Evolutionary conservation across 2,797 vertebrate genomes (phyloP).

Genomic region (Lycodopsis pacificus): DNA sequence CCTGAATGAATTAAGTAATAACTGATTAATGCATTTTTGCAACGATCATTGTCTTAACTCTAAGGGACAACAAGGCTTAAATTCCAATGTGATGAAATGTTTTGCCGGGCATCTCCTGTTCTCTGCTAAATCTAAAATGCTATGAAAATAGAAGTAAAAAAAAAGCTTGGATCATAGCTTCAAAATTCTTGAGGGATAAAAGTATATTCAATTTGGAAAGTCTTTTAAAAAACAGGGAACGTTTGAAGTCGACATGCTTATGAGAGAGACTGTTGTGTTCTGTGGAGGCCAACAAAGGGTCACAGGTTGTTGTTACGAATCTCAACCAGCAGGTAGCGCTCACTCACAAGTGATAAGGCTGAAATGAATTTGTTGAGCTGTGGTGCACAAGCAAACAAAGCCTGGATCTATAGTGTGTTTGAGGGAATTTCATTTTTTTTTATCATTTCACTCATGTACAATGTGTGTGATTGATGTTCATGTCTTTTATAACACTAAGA

Average conservation of each 20-base stretch:
- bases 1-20: background rate
- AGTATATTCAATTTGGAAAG: constrained; percentile 18
- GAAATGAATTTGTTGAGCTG: constrained; percentile 17
- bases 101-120: background rate
- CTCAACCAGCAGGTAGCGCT: constrained; percentile 62
- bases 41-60: background rate
- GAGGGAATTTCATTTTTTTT: too few species aligned
- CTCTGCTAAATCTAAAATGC: constrained; percentile 6
- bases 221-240: background rate
- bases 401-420: background rate
- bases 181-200: background rate
- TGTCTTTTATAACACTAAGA: constrained; percentile 25
- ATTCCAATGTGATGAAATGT: background rate
- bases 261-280: background rate
- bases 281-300: constrained; percentile 32
- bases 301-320: constrained; percentile 17
- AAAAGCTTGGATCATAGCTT: background rate
- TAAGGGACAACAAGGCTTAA: background rate
- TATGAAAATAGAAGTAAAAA: background rate
- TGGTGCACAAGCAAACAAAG: background rate
- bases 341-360: constrained; percentile 1
- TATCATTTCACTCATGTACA: background rate
- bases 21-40: background rate
- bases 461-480: background rate
- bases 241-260: background rate